Conservation (phyloP, 1,140 invertebrate species). For the Dufourea novaeangliae region DNA sequence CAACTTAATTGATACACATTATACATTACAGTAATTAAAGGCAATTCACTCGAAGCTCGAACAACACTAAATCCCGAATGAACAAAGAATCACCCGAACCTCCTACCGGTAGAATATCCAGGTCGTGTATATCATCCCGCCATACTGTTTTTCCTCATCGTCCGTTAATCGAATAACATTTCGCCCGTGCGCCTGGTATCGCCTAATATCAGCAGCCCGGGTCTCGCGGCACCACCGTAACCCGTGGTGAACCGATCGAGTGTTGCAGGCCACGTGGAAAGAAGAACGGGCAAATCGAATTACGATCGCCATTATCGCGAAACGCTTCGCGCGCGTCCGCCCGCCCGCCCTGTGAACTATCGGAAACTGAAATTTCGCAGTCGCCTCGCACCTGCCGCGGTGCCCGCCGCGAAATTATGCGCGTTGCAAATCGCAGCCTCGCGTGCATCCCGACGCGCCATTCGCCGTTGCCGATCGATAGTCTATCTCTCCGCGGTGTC, state of each 20-base stretch:
- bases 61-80: no score
- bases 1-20: no score
- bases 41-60: no score
- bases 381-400: constrained; percentile 62
- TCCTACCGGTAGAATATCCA: no score
- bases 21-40: no score
- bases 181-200: no score
- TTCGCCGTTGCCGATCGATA: constrained; percentile 53
- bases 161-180: neutral
- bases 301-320: constrained; percentile 62
- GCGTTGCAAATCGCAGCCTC: constrained; percentile 64
- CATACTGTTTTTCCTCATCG: no score
- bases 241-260: neutral
- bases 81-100: no score
- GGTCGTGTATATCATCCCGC: no score
- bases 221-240: neutral
- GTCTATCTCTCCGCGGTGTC: constrained; percentile 59
- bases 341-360: constrained; percentile 57
- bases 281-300: constrained; percentile 57
- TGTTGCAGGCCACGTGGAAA: constrained; percentile 11
- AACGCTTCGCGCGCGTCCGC: no score
- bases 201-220: no score
- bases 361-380: constrained; percentile 67
- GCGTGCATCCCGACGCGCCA: constrained; percentile 42
- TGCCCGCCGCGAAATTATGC: constrained; percentile 60